phyloP scores from a whole-genome alignment of 2,888 invertebrate species.

The Phasia obesa region DNA sequence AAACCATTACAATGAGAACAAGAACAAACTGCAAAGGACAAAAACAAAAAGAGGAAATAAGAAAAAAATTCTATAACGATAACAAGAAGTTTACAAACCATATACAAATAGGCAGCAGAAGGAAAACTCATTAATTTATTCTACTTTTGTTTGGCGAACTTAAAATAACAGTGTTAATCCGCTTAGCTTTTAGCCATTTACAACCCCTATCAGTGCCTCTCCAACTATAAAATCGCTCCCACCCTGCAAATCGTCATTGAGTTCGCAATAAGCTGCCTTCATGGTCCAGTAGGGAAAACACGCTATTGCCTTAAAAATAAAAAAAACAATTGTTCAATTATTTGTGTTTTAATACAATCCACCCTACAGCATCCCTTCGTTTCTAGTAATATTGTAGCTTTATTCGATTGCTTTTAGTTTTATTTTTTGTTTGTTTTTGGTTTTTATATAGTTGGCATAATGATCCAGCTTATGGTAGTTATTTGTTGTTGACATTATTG shows the following conservation, averaged over 20 bases:
- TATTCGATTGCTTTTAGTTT: conserved; percentile 53
- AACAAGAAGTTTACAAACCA: conserved; percentile 58
- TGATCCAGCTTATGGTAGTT: conserved; percentile 66
- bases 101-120: conserved; percentile 61
- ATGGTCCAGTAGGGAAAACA: conserved; percentile 35
- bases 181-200: conserved; percentile 70
- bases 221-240: neutral
- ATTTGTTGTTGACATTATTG: conserved; percentile 63
- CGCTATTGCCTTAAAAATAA: conserved; percentile 23
- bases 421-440: conserved; percentile 53
- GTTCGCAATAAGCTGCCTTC: conserved; percentile 5
- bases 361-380: neutral
- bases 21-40: conserved; percentile 1
- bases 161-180: conserved; percentile 71
- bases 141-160: conserved; percentile 77
- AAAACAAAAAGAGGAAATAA: neutral
- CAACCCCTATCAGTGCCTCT: neutral
- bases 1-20: conserved; percentile 43
- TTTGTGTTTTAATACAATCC: conserved; percentile 29
- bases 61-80: conserved; percentile 44
- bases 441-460: conserved; percentile 56
- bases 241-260: neutral
- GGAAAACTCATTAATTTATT: conserved; percentile 80
- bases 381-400: conserved; percentile 17
- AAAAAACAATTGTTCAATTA: conserved; percentile 30